phyloP scores from a whole-genome alignment of 2,113 vertebrate species.

The Aythya baeri region DNA sequence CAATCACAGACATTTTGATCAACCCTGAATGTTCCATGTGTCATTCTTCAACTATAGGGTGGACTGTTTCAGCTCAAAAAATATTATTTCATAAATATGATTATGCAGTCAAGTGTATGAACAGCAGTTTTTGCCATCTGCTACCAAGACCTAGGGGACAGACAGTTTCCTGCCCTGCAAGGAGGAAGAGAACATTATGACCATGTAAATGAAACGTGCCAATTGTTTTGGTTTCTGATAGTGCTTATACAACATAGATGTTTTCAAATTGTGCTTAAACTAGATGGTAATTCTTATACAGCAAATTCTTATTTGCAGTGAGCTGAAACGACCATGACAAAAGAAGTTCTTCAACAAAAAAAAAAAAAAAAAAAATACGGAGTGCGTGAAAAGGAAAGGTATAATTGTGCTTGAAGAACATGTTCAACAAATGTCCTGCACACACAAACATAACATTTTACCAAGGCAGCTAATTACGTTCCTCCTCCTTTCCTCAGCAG shows the following conservation, averaged over 20 bases:
- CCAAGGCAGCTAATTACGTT: no score
- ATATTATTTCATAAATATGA: background rate
- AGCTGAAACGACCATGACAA: background rate
- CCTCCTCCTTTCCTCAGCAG: background rate
- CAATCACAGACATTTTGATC: background rate
- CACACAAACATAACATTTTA: background rate
- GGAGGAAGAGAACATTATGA: background rate
- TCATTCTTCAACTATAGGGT: background rate
- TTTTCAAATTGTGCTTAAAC: background rate
- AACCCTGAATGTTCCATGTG: background rate
- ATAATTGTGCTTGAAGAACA: background rate
- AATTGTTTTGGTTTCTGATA: background rate
- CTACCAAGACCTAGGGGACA: background rate
- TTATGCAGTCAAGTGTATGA: background rate
- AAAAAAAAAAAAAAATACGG: background rate
- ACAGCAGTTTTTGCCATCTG: background rate
- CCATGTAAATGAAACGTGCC: background rate
- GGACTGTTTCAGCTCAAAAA: background rate
- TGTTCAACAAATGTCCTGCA: background rate
- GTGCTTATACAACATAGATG: background rate
- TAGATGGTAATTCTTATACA: background rate
- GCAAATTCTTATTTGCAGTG: background rate
- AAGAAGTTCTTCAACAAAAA: no score
- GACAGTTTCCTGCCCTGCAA: background rate
- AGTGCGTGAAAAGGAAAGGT: no score